Evolutionary conservation across 2,113 vertebrate species (phyloP), one percentile per base, ranked within the genome.

Genomic region (Barnardius zonarius): DNA sequence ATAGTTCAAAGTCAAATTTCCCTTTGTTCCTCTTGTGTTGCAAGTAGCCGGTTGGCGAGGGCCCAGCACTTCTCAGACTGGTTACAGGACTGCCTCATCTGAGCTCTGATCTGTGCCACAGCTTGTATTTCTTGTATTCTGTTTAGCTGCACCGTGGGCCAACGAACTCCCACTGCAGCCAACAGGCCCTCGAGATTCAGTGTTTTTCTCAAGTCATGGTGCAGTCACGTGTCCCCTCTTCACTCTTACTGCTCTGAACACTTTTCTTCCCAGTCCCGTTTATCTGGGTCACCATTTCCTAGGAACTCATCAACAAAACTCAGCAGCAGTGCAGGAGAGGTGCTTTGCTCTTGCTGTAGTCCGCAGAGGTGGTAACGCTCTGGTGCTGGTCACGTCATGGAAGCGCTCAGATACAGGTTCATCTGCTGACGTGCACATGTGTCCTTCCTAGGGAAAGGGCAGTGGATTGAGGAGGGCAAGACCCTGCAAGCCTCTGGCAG

Each of bases 111-210:
- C 83, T 70, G 73, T 62, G 86, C 82, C 76, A 70, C 91, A 76
- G 92, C 94, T 90, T 33, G 76, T 84, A 72, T 93, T 92, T 89
- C 95, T 93, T 59, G 62, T 82, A 28, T 67, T 73, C 74, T 88
- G 49, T 94, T 92, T 72, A 79, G 83, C 79, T 73, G 54, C 63
- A n/a, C 39, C 46, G 66, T 55, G 77, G 69, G 74, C 94, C 92
- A 86, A 46, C 91, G 84, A 81, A 79, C 91, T 88, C 93, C 91
- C 91, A 61, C 76, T 95, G 91, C 91, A 92, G 63, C 64, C 86
- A 55, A 17, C 49, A 81, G 80, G 82, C 89, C 92, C 77, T 63
- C 35, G 17, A 74, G 89, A 93, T 77, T 55, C 6, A 5, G 7
- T 25, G 80, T 84, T 90, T 37, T 86, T 92, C 82, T 66, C 4